Base-by-base conservation (phyloP, 2,888 invertebrate species). In the Meganola albula region DNA sequence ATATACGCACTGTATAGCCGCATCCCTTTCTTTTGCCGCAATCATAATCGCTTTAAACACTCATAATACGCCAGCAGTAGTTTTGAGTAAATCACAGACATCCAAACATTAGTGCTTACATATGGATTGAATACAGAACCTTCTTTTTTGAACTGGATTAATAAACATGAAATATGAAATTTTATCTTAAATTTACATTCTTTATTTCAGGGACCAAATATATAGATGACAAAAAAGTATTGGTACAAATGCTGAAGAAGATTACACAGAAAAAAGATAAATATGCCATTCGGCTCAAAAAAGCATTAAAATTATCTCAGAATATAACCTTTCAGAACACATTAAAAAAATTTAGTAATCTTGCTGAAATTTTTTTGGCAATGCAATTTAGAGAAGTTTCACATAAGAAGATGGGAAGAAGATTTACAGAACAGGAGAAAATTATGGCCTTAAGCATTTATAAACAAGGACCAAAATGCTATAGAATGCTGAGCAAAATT, bases 381-480 rank as follows among this genome's bases (percentile, higher is more conserved):
- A 21, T 33, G 12, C 26, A 37, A 14, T 36, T 36, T 20, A 12
- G 28, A 9, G 31, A 37, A 31, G 14, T 18, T 7, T 5, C 24
- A 4, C 27, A 31, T 10, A 8, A 18, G 6, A 27, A 36, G 31
- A 12, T 24, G 23, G 31, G 18, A 5, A 14, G 32, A 14, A 10
- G 31, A 28, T 34, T 39, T 9, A 31, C 23, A 1, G 18, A 35
- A 16, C 10, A 24, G 4, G 39, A 35, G 12, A 40, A 40, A 27
- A 22, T 30, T 12, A 29, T 40, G 35, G 40, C 40, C n/a, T 21
- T 40, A 5, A 22, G 23, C n/a, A 9, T 36, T 1, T 34, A 33
- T 4, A 50, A 48, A 32, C 37, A 33, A 26, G 36, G 41, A 11
- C 44, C 43, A 1, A 43, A 29, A 28, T 34, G 22, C 1, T 48